These are phyloP conservation scores for Decapterus maruadsi DNA, from an alignment of 2,797 vertebrate genomes.

Conservation along the genomic window DNA sequence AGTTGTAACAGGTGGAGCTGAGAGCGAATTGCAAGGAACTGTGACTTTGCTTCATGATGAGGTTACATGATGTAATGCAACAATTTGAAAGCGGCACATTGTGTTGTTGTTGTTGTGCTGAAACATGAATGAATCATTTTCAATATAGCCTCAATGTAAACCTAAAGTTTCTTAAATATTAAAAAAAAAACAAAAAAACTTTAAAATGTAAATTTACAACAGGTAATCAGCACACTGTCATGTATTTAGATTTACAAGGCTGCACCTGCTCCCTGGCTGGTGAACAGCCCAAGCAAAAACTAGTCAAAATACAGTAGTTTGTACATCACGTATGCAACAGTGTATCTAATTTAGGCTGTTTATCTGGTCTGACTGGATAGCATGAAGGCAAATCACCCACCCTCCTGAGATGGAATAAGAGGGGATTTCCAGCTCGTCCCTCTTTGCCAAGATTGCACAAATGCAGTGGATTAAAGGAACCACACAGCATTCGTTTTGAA, in stretches of 20 bases:
- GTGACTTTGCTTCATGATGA: slow-evolving; percentile 19
- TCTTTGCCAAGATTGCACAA: background rate
- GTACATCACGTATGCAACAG: background rate
- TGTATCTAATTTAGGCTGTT: background rate
- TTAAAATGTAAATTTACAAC: too few relatives aligned
- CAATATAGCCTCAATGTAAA: background rate
- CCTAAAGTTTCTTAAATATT: too few relatives aligned
- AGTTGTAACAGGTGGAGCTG: slow-evolving; percentile 5
- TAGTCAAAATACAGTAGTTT: too few relatives aligned
- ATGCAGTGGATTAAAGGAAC: background rate
- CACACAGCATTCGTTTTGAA: too few relatives aligned
- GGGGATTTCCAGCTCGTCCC: background rate
- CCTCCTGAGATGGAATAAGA: background rate
- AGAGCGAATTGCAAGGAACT: slow-evolving; percentile 27
- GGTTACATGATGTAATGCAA: slow-evolving; percentile 26
- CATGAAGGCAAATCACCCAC: too few relatives aligned
- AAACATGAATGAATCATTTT: background rate
- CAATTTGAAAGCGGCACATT: background rate
- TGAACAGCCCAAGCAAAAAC: background rate
- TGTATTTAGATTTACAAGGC: too few relatives aligned
- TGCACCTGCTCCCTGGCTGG: background rate
- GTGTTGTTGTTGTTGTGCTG: background rate
- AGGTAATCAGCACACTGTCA: too few relatives aligned
- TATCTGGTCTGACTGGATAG: background rate
- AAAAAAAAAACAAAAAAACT: too few relatives aligned